Evolutionary conservation across 2,888 invertebrate genomes (phyloP).

Genomic region (Trachelus troglodyta): DNA sequence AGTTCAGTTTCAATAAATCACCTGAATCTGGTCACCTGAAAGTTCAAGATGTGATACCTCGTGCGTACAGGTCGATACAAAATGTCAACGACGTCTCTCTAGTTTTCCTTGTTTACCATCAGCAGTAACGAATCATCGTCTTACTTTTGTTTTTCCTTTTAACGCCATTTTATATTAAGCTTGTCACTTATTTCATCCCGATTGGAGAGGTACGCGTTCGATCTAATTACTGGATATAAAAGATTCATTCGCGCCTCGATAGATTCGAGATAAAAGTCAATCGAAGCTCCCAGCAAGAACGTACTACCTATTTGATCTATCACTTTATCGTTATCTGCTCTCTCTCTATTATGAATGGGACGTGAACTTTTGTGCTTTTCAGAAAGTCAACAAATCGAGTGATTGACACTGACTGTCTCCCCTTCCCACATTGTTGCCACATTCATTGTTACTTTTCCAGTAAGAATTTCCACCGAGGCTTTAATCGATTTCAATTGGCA

Average conservation of each 20-base stretch:
- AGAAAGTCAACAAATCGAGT: not conserved
- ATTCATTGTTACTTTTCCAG: not conserved
- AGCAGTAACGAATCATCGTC: not conserved
- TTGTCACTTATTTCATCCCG: not conserved
- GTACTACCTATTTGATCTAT: no score
- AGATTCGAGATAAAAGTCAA: not conserved
- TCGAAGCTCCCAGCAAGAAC: not conserved
- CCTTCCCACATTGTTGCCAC: not conserved
- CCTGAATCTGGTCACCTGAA: not conserved
- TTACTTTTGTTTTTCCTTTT: not conserved
- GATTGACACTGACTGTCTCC: no score
- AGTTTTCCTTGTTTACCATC: not conserved
- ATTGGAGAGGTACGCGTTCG: not conserved
- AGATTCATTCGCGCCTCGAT: not conserved
- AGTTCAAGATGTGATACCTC: no score
- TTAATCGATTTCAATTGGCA: not conserved
- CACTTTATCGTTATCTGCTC: not conserved
- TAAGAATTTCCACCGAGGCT: not conserved
- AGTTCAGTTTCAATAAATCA: not conserved
- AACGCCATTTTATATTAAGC: not conserved
- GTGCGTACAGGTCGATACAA: not conserved
- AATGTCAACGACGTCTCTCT: not conserved
- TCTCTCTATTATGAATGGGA: not conserved
- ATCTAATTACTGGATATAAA: not conserved
- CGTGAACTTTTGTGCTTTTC: not conserved